Conservation (phyloP, 1,140 invertebrate species). For the Lutraria rhynchaena region DNA sequence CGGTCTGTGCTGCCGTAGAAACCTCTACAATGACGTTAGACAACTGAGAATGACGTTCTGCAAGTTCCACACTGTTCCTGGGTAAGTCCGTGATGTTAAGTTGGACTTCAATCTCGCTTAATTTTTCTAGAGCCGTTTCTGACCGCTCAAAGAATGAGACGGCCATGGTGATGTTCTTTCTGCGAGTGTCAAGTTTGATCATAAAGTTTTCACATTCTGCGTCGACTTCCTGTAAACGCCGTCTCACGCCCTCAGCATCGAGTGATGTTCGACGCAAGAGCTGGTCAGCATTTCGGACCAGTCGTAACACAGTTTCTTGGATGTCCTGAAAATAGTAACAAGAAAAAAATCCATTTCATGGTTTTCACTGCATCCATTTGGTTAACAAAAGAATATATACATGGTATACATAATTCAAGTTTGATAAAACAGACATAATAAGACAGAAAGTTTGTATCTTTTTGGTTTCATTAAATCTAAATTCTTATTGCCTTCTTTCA, state of each 20-base stretch:
- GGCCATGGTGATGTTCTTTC: slow-evolving; percentile 87
- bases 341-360: too few relatives aligned
- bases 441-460: too few relatives aligned
- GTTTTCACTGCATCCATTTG: too few relatives aligned
- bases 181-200: slow-evolving; percentile 88
- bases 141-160: slow-evolving; percentile 90
- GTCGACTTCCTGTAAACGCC: slow-evolving; percentile 88
- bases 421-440: too few relatives aligned
- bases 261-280: slow-evolving; percentile 88
- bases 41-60: slow-evolving; percentile 87
- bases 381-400: too few relatives aligned
- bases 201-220: slow-evolving; percentile 89
- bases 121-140: slow-evolving; percentile 88
- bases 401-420: too few relatives aligned
- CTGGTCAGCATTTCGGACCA: slow-evolving; percentile 90
- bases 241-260: slow-evolving; percentile 85
- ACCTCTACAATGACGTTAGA: slow-evolving; percentile 87
- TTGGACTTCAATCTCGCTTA: slow-evolving; percentile 91
- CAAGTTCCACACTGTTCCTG: slow-evolving; percentile 86
- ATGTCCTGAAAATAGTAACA: slow-evolving; percentile 84
- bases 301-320: slow-evolving; percentile 89
- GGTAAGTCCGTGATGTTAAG: slow-evolving; percentile 86
- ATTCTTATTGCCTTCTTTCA: too few relatives aligned
- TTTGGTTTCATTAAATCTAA: too few relatives aligned
- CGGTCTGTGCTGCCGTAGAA: slow-evolving; percentile 85